These are phyloP conservation scores for Odontamblyopus rebecca DNA, from an alignment of 2,797 vertebrate species.

Conservation along the genomic window DNA sequence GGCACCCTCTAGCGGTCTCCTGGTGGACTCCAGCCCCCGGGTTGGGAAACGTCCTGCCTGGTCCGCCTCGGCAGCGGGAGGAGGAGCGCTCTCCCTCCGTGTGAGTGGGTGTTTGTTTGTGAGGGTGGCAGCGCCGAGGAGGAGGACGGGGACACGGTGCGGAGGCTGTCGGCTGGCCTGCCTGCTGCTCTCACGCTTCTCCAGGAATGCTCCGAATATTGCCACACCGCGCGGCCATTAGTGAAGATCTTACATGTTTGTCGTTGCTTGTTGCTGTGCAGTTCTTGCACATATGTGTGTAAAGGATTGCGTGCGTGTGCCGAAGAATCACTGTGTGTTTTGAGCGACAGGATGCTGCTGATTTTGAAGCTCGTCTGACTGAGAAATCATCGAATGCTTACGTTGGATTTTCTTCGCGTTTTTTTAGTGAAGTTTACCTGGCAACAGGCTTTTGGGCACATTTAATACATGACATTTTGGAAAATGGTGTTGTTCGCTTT, in stretches of 20 bases:
- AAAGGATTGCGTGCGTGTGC: conserved; percentile 18
- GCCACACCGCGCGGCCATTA: conserved; percentile 18
- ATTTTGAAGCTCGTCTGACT: conserved; percentile 53
- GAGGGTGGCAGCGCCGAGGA: conserved; percentile 51
- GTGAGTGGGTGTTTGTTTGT: conserved; percentile 64
- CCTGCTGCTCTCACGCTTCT: conserved; percentile 21
- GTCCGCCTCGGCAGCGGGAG: conserved; percentile 53
- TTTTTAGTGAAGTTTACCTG: conserved; percentile 23
- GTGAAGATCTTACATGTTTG: conserved; percentile 2
- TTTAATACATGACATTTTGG: conserved; percentile 27
- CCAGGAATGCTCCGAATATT: conserved; percentile 53
- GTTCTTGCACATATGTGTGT: conserved; percentile 27
- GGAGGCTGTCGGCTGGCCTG: conserved; percentile 41
- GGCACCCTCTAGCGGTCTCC: background rate
- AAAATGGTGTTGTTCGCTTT: conserved; percentile 68
- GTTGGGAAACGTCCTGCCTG: conserved; percentile 38
- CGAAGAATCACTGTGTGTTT: conserved; percentile 22
- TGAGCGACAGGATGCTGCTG: conserved; percentile 53
- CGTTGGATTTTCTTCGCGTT: conserved; percentile 29
- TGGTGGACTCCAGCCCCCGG: conserved; percentile 28
- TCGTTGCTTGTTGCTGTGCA: conserved; percentile 18
- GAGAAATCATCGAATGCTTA: conserved; percentile 38
- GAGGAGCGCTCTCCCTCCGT: conserved; percentile 49
- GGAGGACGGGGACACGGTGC: conserved; percentile 29
- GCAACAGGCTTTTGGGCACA: conserved; percentile 4